A percentile compares a stretch with the other conserved stretches of the same genome.
Conservation (phyloP, 1,140 invertebrate genomes). For the Leptonema lineaticorne region DNA sequence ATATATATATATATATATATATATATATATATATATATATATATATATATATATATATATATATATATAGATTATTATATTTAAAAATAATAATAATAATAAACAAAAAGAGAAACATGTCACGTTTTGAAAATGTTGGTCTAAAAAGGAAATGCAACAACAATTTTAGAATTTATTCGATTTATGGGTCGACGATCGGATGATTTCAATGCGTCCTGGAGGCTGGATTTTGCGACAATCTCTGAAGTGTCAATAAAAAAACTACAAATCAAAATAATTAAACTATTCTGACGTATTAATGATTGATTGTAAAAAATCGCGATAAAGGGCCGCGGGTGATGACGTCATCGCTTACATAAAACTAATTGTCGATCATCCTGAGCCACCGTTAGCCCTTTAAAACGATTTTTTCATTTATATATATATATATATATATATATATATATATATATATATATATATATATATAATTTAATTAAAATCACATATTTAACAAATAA, state of each 20-base stretch:
- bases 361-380: constrained; percentile 37
- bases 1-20: neutral
- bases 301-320: constrained; percentile 39
- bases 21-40: neutral
- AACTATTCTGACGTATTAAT: neutral
- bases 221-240: constrained; percentile 39
- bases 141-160: neutral
- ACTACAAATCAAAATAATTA: neutral
- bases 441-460: neutral
- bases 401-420: constrained; percentile 31
- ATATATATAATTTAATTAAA: too few species aligned
- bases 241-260: constrained; percentile 15
- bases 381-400: constrained; percentile 39
- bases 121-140: neutral
- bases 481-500: too few species aligned
- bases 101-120: constrained; percentile 2
- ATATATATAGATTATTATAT: too few species aligned
- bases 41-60: neutral
- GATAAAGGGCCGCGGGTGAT: constrained; percentile 37
- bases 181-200: constrained; percentile 21
- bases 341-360: constrained; percentile 27
- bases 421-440: neutral
- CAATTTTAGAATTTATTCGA: neutral
- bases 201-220: constrained; percentile 28
- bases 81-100: neutral